Base-by-base conservation (phyloP, 2,113 vertebrate genomes). In the Perognathus longimembris region DNA sequence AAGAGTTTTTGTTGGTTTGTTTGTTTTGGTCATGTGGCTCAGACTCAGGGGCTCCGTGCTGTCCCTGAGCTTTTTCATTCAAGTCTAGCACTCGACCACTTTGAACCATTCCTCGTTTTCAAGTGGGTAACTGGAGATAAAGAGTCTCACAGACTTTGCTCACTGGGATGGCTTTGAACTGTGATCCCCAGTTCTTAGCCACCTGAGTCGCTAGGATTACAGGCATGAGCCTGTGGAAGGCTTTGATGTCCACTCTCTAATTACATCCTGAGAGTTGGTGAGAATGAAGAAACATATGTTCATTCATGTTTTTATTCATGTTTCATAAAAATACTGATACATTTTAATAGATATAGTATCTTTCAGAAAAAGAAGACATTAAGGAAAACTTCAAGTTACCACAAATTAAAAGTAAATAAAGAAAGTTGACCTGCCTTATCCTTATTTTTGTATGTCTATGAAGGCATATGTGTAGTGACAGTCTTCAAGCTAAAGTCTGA, bases 401-500 rank as follows among this genome's bases (percentile, higher is more conserved):
- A 88, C 28, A 86, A 71, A 77, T 61, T 45, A 42, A 88, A 79
- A 91, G 8, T 6, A 67, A 59, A 6, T 90, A 69, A 91, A 36
- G 21, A 40, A 73, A 28, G 1, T 1, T 64, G 38, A 28, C 9
- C 15, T 64, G 40, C 4, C 59, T 69, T 30, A 22, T 54, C n/a
- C 36, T 64, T 80, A 69, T 24, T n/a, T 54, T 24, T 66, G 66
- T 34, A 0, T 28, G 11, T 30, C 5, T 73, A 5, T 77, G 12
- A 3, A 12, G 5, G 21, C 30, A 36, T 7, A 5, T 7, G 18
- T 30, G 7, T 28, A 85, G 38, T 14, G 22, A 28, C 1, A 50
- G n/a, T 92, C 45, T 90, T 38, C 30, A 88, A 86, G 34, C 74
- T 71, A 30, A 84, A 73, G n/a, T 77, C 57, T 74, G 26, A 84